Percentiles rank a stretch among this genome's conserved stretches.
Evolutionary conservation across 1,140 invertebrate genomes (phyloP).

Genomic region (Amphibalanus amphitrite): DNA sequence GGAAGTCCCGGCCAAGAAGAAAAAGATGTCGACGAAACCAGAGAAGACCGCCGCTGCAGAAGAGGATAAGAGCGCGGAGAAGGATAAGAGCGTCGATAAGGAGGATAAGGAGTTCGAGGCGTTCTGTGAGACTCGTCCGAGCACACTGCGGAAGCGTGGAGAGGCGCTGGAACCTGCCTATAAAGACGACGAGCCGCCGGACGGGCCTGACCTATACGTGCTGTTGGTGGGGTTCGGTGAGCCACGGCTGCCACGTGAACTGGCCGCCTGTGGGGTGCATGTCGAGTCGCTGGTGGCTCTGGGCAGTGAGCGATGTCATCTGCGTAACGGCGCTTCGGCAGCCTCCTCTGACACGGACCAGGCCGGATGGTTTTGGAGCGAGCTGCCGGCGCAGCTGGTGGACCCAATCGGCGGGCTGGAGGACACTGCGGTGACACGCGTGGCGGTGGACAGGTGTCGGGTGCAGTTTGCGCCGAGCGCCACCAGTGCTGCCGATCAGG

Average conservation of each 20-base stretch:
- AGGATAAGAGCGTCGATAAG: not conserved
- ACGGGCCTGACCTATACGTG: conserved; percentile 1
- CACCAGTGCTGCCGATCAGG: not conserved
- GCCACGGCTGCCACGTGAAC: not conserved
- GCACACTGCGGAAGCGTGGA: not conserved
- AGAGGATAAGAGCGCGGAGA: not conserved
- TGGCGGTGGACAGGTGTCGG: not conserved
- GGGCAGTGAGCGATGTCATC: not conserved
- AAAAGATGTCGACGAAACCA: not conserved
- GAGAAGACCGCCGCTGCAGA: not conserved
- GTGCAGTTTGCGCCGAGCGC: not conserved
- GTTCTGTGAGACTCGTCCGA: not conserved
- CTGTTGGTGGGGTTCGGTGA: not conserved
- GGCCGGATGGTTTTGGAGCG: not conserved
- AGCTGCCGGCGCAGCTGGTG: not conserved
- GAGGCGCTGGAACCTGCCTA: not conserved
- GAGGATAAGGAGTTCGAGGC: not conserved
- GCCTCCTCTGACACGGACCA: not conserved
- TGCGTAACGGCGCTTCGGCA: not conserved
- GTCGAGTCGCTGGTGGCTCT: not conserved
- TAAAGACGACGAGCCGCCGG: not conserved
- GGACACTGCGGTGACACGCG: not conserved
- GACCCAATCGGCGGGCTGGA: not conserved
- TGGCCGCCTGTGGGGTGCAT: not conserved
- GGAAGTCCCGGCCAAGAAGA: not conserved